These are phyloP conservation scores for Andrena flavipes DNA, from an alignment of 2,888 invertebrate genomes.

Conservation along the genomic window DNA sequence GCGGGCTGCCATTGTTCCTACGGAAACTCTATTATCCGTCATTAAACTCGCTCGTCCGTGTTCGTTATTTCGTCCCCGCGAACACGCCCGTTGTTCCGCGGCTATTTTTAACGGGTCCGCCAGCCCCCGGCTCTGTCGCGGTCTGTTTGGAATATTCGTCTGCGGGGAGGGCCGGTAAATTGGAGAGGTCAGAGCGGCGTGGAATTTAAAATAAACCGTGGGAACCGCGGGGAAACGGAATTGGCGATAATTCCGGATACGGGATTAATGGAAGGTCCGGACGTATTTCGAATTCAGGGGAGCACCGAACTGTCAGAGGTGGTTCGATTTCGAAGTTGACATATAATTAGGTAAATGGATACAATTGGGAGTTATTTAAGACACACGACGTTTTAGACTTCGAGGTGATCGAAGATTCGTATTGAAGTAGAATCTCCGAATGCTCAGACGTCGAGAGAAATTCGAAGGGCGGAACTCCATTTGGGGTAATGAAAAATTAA, in stretches of 20 bases:
- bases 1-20: conserved; percentile 17
- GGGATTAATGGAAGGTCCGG: not conserved
- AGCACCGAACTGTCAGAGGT: not conserved
- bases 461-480: no score
- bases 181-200: not conserved
- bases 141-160: conserved; percentile 12
- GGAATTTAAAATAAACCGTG: conserved; percentile 14
- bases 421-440: no score
- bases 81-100: not conserved
- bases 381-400: not conserved
- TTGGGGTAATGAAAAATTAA: no score
- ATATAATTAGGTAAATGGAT: not conserved
- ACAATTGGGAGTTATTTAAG: not conserved
- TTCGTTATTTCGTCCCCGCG: conserved; percentile 25
- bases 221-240: not conserved
- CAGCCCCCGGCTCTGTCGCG: not conserved
- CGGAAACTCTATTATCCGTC: conserved; percentile 36
- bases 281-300: not conserved
- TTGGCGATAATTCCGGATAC: not conserved
- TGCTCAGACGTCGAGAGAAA: no score
- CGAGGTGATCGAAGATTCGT: not conserved
- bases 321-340: not conserved
- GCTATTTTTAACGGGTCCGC: conserved; percentile 29
- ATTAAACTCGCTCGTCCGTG: conserved; percentile 35
- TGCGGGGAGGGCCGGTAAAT: not conserved